Conservation (phyloP, 1,140 invertebrate species). For the Drosophila azteca region DNA sequence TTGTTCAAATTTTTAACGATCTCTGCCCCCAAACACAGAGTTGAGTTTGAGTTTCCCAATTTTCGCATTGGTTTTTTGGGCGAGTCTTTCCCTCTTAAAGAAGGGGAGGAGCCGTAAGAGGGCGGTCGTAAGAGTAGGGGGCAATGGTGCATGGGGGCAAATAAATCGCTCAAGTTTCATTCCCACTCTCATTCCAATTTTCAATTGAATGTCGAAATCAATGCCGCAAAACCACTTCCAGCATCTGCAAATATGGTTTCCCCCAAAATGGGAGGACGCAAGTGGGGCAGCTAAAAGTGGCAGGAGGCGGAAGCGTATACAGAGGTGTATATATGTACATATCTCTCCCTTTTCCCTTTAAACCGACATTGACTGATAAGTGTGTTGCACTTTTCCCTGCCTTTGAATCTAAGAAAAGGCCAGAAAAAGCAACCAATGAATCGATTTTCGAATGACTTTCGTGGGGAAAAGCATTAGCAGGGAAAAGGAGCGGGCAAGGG, state of each 20-base stretch:
- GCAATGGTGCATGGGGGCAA: constrained; percentile 34
- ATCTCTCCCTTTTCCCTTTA: too few relatives aligned
- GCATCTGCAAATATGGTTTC: constrained; percentile 54
- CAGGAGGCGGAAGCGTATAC: too few relatives aligned
- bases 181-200: constrained; percentile 29
- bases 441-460: too few relatives aligned
- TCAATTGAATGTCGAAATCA: constrained; percentile 46
- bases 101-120: background rate
- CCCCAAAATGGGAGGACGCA: background rate
- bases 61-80: constrained; percentile 66
- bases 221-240: constrained; percentile 37
- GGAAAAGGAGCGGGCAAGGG: too few relatives aligned
- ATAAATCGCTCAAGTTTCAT: constrained; percentile 70
- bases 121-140: too few relatives aligned
- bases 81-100: background rate
- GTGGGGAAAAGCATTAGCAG: too few relatives aligned
- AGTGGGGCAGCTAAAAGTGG: too few relatives aligned
- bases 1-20: constrained; percentile 60
- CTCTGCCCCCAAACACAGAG: constrained; percentile 21
- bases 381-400: too few relatives aligned
- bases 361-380: too few relatives aligned
- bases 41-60: background rate
- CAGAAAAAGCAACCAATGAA: too few relatives aligned
- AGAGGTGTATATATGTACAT: too few relatives aligned
- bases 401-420: too few relatives aligned